Evolutionary conservation across 2,888 invertebrate genomes (phyloP), one percentile per base, ranked within the genome.

Genomic region (Drosophila cracens): DNA sequence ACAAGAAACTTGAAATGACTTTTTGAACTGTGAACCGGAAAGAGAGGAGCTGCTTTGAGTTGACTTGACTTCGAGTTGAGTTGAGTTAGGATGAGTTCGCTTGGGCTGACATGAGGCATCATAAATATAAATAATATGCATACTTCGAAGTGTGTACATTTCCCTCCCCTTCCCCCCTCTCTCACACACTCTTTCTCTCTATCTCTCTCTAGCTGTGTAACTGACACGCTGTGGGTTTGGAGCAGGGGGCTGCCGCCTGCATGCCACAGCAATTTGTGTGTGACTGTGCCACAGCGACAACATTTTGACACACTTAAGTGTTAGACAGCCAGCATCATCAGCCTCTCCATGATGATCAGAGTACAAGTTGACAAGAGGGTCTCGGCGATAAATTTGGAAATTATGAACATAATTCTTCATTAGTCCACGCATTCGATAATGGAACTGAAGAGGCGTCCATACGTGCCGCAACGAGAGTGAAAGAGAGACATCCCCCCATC

Each of bases 321-420:
- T 82, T 74, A 74, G 89, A 82, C 82, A 82, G 79, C 77, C 79
- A 63, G 75, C 87, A 80, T 86, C 87, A 90, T 82, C 85, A 74
- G 69, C 40, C 4, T n/a, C 59, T 52, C 43, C 66, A 76, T 46
- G 64, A 53, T 78, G 67, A 27, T 57, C 49, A 40, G 18, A 21
- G 59, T 61, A 62, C 70, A 60, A 54, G 70, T 64, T 82, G 73
- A 70, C 68, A 74, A 21, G 76, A 72, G 83, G 84, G 73, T 74
- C 70, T 83, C 74, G 70, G 66, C 89, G 78, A 88, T 88, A 90
- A 90, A 88, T 90, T 90, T 75, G 70, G 64, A 90, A 90, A 88
- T 90, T 87, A 89, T 89, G 86, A 88, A 83, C 88, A 90, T 89
- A 90, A 90, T 89, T 89, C 90, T 90, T 89, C 91, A 85, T 90